Conservation (phyloP, 2,113 vertebrate species). For the Malaclemys terrapin region DNA sequence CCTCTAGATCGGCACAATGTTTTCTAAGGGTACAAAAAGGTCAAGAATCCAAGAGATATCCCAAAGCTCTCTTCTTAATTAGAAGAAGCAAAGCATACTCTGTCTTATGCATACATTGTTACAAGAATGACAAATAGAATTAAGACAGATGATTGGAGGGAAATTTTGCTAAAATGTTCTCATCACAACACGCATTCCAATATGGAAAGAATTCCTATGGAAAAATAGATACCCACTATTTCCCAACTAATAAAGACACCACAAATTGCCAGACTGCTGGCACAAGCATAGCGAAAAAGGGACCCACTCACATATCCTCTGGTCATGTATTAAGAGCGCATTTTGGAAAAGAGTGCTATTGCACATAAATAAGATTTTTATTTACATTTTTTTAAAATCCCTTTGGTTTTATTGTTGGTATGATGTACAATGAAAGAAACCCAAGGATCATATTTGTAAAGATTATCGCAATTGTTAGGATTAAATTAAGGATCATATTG, state of each 20-base stretch:
- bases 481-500: neutral
- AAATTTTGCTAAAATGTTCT: neutral
- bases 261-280: neutral
- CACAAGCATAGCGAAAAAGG: neutral
- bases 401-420: neutral
- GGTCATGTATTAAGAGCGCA: neutral
- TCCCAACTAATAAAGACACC: neutral
- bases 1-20: neutral
- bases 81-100: slow-evolving; percentile 26
- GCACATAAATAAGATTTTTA: neutral
- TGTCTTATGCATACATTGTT: neutral
- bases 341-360: neutral
- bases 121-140: neutral
- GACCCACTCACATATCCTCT: neutral
- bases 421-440: neutral
- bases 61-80: slow-evolving; percentile 39
- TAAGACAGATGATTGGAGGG: neutral
- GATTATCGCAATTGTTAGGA: neutral
- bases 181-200: neutral
- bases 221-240: slow-evolving; percentile 1
- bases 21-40: neutral
- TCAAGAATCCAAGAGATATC: slow-evolving; percentile 31
- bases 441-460: rapidly evolving
- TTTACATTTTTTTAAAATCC: neutral
- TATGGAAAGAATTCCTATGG: rapidly evolving